phyloP scores from a whole-genome alignment of 2,113 vertebrate species.

The Narcine bancroftii region DNA sequence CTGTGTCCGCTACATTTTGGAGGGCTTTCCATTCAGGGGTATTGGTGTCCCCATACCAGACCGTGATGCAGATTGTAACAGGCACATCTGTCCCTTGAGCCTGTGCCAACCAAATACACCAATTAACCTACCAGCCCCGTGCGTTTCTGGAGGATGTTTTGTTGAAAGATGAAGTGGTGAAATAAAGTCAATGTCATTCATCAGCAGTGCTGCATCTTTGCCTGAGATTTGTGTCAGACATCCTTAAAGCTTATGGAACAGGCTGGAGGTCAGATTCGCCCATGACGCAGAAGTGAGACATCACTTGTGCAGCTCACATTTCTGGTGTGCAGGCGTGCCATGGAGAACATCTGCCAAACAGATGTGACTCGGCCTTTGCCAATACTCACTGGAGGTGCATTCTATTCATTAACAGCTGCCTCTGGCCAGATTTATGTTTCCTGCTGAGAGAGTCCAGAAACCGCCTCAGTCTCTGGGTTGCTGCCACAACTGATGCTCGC shows the following conservation, averaged over 20 bases:
- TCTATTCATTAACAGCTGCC: constrained; percentile 7
- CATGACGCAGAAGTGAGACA: not conserved
- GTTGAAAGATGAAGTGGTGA: not conserved
- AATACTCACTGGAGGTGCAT: constrained; percentile 5
- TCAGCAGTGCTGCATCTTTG: too few species aligned
- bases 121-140: too few species aligned
- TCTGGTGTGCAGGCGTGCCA: not conserved
- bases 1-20: too few species aligned
- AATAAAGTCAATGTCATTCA: too few species aligned
- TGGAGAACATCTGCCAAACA: not conserved
- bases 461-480: not conserved
- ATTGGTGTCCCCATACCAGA: too few species aligned
- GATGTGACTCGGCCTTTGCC: not conserved
- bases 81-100: too few species aligned
- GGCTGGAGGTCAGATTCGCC: not conserved
- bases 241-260: not conserved
- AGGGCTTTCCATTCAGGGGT: too few species aligned
- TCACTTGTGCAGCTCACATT: not conserved
- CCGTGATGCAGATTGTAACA: too few species aligned
- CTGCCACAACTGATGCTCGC: not conserved
- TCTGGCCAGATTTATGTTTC: constrained; percentile 25
- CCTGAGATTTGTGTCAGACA: not conserved
- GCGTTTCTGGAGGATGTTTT: too few species aligned
- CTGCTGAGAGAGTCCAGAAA: not conserved
- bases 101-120: too few species aligned